These are phyloP conservation scores for Pangasius sanitwongsei DNA, from an alignment of 2,797 vertebrate genomes.

Conservation along the genomic window DNA sequence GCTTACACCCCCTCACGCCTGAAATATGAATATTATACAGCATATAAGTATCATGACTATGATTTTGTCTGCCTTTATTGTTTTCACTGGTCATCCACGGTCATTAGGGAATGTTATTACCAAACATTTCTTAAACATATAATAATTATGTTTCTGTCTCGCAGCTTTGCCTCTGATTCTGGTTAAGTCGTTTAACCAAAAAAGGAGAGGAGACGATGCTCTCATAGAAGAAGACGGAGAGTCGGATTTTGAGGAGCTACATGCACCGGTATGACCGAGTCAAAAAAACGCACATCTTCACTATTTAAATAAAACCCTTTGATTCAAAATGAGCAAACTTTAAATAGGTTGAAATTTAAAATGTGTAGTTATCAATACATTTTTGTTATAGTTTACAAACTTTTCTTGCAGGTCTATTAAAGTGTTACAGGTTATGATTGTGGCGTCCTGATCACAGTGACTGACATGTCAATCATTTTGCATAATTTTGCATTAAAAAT, in stretches of 20 bases:
- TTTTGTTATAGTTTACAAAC: background rate
- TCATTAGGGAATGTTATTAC: background rate
- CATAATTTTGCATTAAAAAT: too few relatives aligned
- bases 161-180: slow-evolving; percentile 74
- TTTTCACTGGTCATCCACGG: background rate
- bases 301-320: background rate
- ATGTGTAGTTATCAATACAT: background rate
- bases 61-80: background rate
- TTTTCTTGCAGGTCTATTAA: background rate
- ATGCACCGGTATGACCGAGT: slow-evolving; percentile 33
- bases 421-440: too few relatives aligned
- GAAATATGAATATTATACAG: background rate
- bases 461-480: too few relatives aligned
- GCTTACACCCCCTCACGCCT: too few relatives aligned
- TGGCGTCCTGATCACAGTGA: too few relatives aligned
- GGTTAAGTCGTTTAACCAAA: slow-evolving; percentile 63
- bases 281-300: background rate
- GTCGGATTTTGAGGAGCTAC: slow-evolving; percentile 70
- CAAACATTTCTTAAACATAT: background rate
- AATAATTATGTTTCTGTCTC: slow-evolving; percentile 11
- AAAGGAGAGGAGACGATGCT: slow-evolving; percentile 47
- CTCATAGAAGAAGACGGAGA: slow-evolving; percentile 62
- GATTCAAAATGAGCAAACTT: background rate
- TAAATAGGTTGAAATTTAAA: background rate
- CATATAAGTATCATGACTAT: background rate